These are phyloP conservation scores for Drosophila nr. perissopoda DNA, from an alignment of 2,888 invertebrate species.

Conservation along the genomic window DNA sequence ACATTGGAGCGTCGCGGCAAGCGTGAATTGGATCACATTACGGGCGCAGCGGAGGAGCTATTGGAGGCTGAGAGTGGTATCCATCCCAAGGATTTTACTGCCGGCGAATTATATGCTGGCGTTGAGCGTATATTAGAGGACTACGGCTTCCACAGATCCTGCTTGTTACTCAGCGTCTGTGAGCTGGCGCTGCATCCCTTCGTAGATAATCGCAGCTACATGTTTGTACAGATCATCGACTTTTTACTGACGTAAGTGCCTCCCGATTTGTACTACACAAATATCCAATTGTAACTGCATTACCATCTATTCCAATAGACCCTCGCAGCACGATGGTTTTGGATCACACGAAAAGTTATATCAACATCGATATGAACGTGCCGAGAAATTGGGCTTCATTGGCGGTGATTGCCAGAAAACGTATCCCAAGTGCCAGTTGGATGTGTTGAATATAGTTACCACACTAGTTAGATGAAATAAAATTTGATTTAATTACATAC, in stretches of 20 bases:
- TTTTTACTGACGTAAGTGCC: constrained; percentile 89
- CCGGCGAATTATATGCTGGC: constrained; percentile 79
- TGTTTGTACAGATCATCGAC: constrained; percentile 89
- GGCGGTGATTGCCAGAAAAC: constrained; percentile 80
- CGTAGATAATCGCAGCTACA: constrained; percentile 85
- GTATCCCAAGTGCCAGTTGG: constrained; percentile 79
- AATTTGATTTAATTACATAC: constrained; percentile 2
- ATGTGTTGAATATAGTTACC: constrained; percentile 69
- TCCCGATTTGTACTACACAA: neutral
- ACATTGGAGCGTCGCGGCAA: constrained; percentile 53
- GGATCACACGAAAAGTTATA: constrained; percentile 85
- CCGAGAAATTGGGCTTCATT: constrained; percentile 81
- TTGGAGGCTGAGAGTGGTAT: constrained; percentile 23
- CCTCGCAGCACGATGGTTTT: constrained; percentile 87
- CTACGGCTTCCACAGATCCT: constrained; percentile 88
- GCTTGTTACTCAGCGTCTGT: constrained; percentile 89
- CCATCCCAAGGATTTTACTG: constrained; percentile 80
- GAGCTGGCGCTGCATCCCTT: constrained; percentile 89
- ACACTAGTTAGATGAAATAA: constrained; percentile 65
- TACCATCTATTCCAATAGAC: constrained; percentile 80
- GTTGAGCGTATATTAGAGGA: constrained; percentile 71
- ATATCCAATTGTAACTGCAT: neutral
- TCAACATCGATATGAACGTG: constrained; percentile 77
- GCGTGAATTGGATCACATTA: constrained; percentile 45
- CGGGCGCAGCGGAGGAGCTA: constrained; percentile 9